A percentile compares a stretch with the other conserved stretches of the same genome.
These are phyloP conservation scores for Cariama cristata DNA, from an alignment of 2,113 vertebrate genomes.

Conservation along the genomic window DNA sequence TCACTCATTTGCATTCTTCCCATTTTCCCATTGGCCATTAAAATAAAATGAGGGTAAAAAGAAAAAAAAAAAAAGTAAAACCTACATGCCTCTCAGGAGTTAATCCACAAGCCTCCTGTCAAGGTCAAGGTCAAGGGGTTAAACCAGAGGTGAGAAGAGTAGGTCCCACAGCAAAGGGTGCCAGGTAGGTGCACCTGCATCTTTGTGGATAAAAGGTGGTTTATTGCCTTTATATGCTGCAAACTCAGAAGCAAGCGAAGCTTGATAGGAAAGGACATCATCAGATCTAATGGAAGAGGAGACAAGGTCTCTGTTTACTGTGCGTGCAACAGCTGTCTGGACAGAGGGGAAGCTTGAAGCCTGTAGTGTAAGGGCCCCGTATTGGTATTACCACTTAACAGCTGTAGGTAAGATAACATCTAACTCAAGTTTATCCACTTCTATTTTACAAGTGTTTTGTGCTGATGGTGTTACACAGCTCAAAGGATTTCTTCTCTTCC, in stretches of 20 bases:
- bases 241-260: background rate
- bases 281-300: background rate
- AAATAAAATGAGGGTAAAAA: background rate
- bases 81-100: background rate
- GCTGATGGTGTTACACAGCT: background rate
- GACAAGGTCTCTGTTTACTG: too few species aligned
- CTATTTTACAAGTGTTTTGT: background rate
- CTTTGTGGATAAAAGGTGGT: background rate
- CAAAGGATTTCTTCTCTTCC: background rate
- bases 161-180: background rate
- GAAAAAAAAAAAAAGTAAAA: background rate
- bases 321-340: too few species aligned
- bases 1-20: slow-evolving; percentile 60
- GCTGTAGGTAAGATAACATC: background rate
- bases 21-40: background rate
- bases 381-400: too few species aligned
- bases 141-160: background rate
- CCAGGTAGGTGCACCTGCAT: background rate
- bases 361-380: too few species aligned
- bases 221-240: background rate
- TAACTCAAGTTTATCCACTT: background rate
- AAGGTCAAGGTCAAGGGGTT: background rate
- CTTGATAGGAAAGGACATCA: background rate
- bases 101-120: background rate
- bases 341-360: too few species aligned